phyloP scores from a whole-genome alignment of 2,888 invertebrate species.

The Epinotia nisella region DNA sequence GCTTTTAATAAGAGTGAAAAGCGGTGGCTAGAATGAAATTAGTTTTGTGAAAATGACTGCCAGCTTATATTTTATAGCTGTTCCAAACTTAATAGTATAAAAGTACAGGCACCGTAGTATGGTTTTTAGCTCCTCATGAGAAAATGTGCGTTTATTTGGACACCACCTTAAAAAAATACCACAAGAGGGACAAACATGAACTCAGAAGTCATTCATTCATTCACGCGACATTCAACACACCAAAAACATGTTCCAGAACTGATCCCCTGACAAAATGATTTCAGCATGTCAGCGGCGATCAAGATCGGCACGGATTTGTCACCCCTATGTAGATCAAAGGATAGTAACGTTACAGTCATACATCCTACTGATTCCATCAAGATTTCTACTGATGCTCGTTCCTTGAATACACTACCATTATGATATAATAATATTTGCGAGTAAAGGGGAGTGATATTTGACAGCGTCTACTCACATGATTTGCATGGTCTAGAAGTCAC shows the following conservation, averaged over 20 bases:
- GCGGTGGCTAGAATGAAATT: no score
- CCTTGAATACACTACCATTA: background rate
- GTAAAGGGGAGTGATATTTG: no score
- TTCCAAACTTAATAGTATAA: no score
- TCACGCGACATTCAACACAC: background rate
- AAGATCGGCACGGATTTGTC: conserved; percentile 47
- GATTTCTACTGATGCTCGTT: background rate
- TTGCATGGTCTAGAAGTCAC: no score
- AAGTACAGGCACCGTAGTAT: no score
- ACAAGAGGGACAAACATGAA: no score
- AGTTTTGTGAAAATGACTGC: no score
- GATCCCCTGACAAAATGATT: conserved; percentile 40
- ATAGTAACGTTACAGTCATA: conserved; percentile 53
- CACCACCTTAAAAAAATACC: no score
- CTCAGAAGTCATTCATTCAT: background rate
- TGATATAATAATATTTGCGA: background rate
- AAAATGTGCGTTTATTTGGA: background rate
- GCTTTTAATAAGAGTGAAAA: no score
- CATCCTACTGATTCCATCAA: conserved; percentile 6
- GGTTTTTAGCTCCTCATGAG: no score
- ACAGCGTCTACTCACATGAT: background rate
- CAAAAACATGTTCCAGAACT: background rate
- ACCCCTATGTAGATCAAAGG: conserved; percentile 49
- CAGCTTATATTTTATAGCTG: no score
- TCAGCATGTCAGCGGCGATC: conserved; percentile 40